Conservation (phyloP, 2,888 invertebrate genomes). For the Melanostoma scalare region DNA sequence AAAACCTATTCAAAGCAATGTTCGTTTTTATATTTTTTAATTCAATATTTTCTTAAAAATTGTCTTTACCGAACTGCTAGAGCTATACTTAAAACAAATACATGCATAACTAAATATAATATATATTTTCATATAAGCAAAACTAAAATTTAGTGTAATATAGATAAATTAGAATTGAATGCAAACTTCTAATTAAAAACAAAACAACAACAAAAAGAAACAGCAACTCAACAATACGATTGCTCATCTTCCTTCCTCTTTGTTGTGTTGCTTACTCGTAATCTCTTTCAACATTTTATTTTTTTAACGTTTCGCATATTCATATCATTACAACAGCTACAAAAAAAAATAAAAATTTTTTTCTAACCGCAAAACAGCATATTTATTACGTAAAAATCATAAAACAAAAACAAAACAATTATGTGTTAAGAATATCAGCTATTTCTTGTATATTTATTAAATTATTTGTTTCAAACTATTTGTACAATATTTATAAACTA, state of each 20-base stretch:
- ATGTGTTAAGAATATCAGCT: constrained; percentile 49
- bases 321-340: constrained; percentile 35
- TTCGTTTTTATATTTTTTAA: constrained; percentile 15
- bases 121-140: constrained; percentile 51
- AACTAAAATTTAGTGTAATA: constrained; percentile 42
- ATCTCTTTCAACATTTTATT: constrained; percentile 45
- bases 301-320: constrained; percentile 33
- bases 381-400: constrained; percentile 56
- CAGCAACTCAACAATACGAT: constrained; percentile 25
- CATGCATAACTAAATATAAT: constrained; percentile 40
- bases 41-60: not conserved
- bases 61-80: constrained; percentile 14
- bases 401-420: constrained; percentile 41
- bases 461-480: constrained; percentile 63
- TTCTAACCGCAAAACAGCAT: constrained; percentile 38
- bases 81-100: constrained; percentile 24
- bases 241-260: constrained; percentile 8
- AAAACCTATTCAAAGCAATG: not conserved
- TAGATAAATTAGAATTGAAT: constrained; percentile 38
- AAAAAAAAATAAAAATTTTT: constrained; percentile 20
- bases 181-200: constrained; percentile 12
- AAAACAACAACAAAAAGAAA: constrained; percentile 1
- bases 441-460: constrained; percentile 63
- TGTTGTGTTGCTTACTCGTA: constrained; percentile 49
- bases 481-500: constrained; percentile 64